Base-by-base conservation (phyloP, 2,113 vertebrate genomes). In the Datnioides undecimradiatus region DNA sequence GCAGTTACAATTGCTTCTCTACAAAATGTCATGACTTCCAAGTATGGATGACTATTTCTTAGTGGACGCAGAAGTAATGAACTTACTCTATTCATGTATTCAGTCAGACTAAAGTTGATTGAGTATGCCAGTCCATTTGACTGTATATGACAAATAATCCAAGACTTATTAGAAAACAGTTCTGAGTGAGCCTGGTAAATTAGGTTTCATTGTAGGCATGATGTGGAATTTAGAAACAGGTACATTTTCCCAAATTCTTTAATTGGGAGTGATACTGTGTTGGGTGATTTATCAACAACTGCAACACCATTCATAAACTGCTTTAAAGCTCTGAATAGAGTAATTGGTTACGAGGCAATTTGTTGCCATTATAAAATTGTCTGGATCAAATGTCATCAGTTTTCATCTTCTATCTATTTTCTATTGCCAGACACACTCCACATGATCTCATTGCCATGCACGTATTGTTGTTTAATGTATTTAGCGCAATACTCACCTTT, bases 1-100 rank as follows among this genome's bases (percentile, higher is more conserved):
- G 52, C 13, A 21, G 23, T 8, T 27, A 7, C 19, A 52, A 66
- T 27, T 34, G 21, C n/a, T 66, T 40, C 17, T 58, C 29, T 3
- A 23, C 2, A 55, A 76, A 77, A 41, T 21, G 14, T 54, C 34
- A 59, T 38, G 43, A 29, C 52, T 78, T 69, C 34, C 52, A 41
- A 60, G 27, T 51, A 23, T 34, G 6, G 27, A 33, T 13, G 23
- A 25, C 8, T 49, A 38, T 48, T 57, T 34, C 14, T 40, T 40
- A 14, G 6, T 29, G n/a, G 16, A 31, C 25, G 49, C 49, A 40
- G 33, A 25, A 13, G 34, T 51, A 49, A 40, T 76, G 19, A 40
- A 67, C 52, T 21, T 59, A 49, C 5, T 16, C 6, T 48, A n/a
- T 59, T 49, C 10, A 38, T 60, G 19, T 6, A 60, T 69, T 51